phyloP scores from a whole-genome alignment of 1,140 invertebrate genomes.

The Cyphomyrmex costatus region DNA sequence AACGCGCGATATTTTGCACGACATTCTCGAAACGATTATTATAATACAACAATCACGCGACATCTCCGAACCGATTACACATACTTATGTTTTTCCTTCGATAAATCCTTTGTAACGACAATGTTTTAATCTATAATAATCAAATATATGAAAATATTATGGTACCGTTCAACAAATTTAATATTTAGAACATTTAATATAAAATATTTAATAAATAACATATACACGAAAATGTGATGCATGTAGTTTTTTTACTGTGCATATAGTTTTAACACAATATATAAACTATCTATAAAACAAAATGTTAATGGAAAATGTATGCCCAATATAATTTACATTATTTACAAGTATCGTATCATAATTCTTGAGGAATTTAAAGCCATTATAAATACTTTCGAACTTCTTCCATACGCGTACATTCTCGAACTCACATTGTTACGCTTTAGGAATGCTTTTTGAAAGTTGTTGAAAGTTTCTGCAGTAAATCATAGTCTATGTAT shows the following conservation, averaged over 20 bases:
- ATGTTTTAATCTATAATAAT: too few species aligned
- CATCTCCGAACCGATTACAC: too few species aligned
- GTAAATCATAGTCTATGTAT: constrained; percentile 22
- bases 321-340: background rate
- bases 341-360: background rate
- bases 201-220: too few species aligned
- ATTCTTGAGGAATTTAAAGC: background rate
- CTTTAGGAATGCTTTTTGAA: constrained; percentile 42
- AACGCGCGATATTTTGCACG: too few species aligned
- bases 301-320: background rate
- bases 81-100: too few species aligned
- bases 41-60: too few species aligned
- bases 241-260: too few species aligned
- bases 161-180: too few species aligned
- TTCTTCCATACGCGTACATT: background rate
- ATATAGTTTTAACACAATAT: background rate
- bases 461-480: constrained; percentile 4
- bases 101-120: too few species aligned
- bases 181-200: too few species aligned
- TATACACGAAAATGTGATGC: background rate
- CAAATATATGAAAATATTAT: too few species aligned
- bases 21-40: too few species aligned
- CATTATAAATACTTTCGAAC: constrained; percentile 28
- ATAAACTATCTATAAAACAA: background rate
- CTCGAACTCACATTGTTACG: background rate